Evolutionary conservation across 2,113 vertebrate genomes (phyloP).

Genomic region (Zeus faber): DNA sequence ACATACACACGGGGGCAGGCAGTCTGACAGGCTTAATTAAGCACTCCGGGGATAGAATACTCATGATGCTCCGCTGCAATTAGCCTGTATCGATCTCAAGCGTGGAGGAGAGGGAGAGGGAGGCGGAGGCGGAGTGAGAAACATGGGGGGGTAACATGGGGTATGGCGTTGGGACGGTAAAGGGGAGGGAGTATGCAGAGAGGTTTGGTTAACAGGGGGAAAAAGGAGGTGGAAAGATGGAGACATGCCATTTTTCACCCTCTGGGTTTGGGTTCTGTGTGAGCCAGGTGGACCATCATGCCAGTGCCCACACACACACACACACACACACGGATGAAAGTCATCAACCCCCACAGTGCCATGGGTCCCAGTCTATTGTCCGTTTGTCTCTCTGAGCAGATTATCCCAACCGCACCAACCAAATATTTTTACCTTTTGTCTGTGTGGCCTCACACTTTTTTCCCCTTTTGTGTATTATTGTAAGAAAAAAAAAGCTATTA

Average conservation of each 20-base stretch:
- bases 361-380: background rate
- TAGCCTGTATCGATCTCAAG: constrained; percentile 51
- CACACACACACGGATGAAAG: background rate
- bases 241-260: too few species aligned
- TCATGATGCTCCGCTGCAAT: constrained; percentile 41
- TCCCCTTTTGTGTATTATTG: background rate
- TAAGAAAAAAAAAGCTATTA: background rate
- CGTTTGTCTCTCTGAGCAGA: background rate
- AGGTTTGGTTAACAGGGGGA: too few species aligned
- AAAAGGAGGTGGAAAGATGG: too few species aligned
- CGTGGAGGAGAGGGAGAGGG: background rate
- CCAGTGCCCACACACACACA: background rate
- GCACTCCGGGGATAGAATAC: constrained; percentile 38
- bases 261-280: too few species aligned
- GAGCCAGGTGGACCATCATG: too few species aligned
- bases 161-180: too few species aligned
- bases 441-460: background rate
- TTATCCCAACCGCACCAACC: background rate
- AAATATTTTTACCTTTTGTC: background rate
- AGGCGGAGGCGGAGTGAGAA: background rate
- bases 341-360: background rate
- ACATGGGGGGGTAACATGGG: background rate
- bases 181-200: background rate
- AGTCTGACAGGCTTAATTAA: constrained; percentile 45
- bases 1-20: background rate